phyloP scores from a whole-genome alignment of 2,113 vertebrate genomes.

The Puntigrus tetrazona region DNA sequence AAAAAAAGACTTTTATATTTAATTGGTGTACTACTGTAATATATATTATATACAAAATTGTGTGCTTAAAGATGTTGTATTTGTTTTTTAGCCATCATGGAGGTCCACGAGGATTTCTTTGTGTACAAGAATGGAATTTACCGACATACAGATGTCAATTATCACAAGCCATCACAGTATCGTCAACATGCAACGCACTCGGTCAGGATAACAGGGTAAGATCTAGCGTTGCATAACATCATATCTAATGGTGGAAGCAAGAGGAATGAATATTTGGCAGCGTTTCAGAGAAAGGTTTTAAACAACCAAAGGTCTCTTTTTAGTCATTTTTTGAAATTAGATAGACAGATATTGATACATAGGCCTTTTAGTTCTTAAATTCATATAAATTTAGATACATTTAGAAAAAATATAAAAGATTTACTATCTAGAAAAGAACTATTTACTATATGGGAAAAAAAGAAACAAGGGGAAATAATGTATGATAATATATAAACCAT shows the following conservation, averaged over 20 bases:
- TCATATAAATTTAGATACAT: too few species aligned
- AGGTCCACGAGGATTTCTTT: slow-evolving; percentile 98
- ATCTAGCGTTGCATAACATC: slow-evolving; percentile 21
- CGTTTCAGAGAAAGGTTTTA: neutral
- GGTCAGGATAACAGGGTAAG: slow-evolving; percentile 91
- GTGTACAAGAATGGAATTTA: slow-evolving; percentile 90
- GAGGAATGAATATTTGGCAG: neutral
- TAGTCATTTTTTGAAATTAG: neutral
- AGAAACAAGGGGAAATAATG: neutral
- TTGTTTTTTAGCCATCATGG: slow-evolving; percentile 86
- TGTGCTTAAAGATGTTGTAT: slow-evolving; percentile 27
- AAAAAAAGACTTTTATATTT: neutral
- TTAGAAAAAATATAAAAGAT: too few species aligned
- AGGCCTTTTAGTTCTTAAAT: too few species aligned
- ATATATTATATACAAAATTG: neutral
- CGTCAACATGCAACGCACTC: slow-evolving; percentile 92
- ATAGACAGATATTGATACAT: too few species aligned
- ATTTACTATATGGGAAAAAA: neutral
- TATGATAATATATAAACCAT: neutral
- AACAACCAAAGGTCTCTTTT: neutral
- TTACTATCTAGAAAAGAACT: too few species aligned
- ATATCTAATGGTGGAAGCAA: slow-evolving; percentile 7
- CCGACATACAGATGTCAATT: slow-evolving; percentile 83
- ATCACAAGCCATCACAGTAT: slow-evolving; percentile 76
- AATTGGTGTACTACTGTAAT: neutral